phyloP scores from a whole-genome alignment of 2,888 invertebrate genomes.

The Alloplasta piceator region DNA sequence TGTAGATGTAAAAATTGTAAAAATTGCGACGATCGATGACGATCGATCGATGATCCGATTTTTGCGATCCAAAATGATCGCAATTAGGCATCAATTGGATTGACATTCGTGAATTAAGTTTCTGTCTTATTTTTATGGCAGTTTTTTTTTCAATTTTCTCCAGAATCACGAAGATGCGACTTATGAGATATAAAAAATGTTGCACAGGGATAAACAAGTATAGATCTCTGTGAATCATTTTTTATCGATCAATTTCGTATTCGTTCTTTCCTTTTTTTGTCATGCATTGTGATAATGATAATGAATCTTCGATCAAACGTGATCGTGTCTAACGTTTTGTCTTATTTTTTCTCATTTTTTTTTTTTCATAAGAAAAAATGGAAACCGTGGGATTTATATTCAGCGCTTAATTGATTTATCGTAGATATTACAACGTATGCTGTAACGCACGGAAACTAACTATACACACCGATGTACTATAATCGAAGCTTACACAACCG shows the following conservation, averaged over 20 bases:
- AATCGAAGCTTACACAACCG: conserved; percentile 55
- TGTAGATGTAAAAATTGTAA: neutral
- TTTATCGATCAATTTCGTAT: neutral
- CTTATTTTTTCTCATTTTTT: conserved; percentile 8
- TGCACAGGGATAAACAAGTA: neutral
- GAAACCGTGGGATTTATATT: conserved; percentile 12
- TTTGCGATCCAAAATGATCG: conserved; percentile 2
- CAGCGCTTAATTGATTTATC: conserved; percentile 37
- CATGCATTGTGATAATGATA: neutral
- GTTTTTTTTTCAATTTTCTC: conserved; percentile 35
- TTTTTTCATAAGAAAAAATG: neutral
- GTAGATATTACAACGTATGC: conserved; percentile 48
- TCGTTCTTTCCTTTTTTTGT: no score
- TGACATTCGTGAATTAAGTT: conserved; percentile 61
- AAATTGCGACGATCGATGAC: conserved; percentile 2
- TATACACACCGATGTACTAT: conserved; percentile 42
- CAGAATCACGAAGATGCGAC: neutral
- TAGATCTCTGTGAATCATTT: neutral
- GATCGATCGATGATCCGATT: neutral
- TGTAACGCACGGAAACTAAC: conserved; percentile 52
- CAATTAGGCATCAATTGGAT: conserved; percentile 21
- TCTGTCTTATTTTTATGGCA: conserved; percentile 66
- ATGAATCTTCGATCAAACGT: neutral
- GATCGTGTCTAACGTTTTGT: neutral
- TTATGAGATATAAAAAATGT: conserved; percentile 9